A percentile compares a stretch with the other conserved stretches of the same genome.
Conservation (phyloP, 1,140 invertebrate genomes). For the Drosophila littoralis region DNA sequence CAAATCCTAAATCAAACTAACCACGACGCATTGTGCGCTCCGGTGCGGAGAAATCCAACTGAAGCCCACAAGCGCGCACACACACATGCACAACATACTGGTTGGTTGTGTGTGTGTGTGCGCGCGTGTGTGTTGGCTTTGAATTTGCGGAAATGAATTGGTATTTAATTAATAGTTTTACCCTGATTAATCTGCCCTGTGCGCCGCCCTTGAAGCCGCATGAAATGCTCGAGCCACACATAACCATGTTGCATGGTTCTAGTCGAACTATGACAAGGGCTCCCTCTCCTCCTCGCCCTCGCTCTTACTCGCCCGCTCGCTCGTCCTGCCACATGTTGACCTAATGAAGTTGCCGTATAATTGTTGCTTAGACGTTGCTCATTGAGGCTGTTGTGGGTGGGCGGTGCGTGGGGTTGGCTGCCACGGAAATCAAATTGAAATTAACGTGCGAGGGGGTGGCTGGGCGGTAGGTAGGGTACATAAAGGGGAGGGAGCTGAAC, state of each 20-base stretch:
- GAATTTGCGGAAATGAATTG: slow-evolving; percentile 84
- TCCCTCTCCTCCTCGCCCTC: neutral
- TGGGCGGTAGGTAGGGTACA: slow-evolving; percentile 6
- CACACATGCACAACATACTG: neutral
- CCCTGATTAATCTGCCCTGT: slow-evolving; percentile 83
- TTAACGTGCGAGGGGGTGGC: slow-evolving; percentile 67
- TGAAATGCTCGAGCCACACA: slow-evolving; percentile 34
- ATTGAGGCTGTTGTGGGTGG: slow-evolving; percentile 26
- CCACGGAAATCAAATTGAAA: slow-evolving; percentile 84
- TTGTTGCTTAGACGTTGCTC: slow-evolving; percentile 72
- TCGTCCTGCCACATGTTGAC: slow-evolving; percentile 68
- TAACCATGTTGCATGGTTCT: neutral
- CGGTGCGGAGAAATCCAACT: slow-evolving; percentile 48
- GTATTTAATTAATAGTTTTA: slow-evolving; percentile 85
- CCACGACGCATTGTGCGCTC: slow-evolving; percentile 46
- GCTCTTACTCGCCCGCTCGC: slow-evolving; percentile 21
- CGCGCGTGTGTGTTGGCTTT: slow-evolving; percentile 62
- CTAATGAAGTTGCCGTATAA: slow-evolving; percentile 84
- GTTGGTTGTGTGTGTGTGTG: slow-evolving; percentile 28
- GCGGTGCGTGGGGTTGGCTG: slow-evolving; percentile 11
- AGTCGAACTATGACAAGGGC: slow-evolving; percentile 38
- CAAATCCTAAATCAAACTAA: slow-evolving; percentile 65
- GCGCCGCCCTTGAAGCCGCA: slow-evolving; percentile 47
- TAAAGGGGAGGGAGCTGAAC: slow-evolving; percentile 9
- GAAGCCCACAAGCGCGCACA: slow-evolving; percentile 47